A percentile compares a stretch with the other conserved stretches of the same genome.
phyloP scores from a whole-genome alignment of 2,797 vertebrate species.

The Decapterus maruadsi region DNA sequence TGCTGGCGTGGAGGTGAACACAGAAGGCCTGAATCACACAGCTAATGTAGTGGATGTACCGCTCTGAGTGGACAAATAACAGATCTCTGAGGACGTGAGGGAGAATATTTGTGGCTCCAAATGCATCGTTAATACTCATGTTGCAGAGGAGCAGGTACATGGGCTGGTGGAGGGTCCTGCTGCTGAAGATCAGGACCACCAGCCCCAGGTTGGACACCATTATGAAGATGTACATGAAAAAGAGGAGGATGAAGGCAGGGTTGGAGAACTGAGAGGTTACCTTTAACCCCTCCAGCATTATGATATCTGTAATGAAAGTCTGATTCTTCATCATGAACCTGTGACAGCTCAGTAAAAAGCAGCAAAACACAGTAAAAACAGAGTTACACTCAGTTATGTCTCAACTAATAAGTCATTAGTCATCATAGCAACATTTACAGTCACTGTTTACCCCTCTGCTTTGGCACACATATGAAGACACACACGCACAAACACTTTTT shows the following conservation, averaged over 20 bases:
- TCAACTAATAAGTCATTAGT: no score
- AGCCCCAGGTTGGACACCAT: constrained; percentile 72
- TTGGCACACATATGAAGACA: no score
- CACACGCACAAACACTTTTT: no score
- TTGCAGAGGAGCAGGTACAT: constrained; percentile 89
- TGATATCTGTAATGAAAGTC: constrained; percentile 34
- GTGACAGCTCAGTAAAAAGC: no score
- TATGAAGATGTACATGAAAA: constrained; percentile 66
- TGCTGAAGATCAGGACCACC: constrained; percentile 55
- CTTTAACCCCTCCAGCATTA: constrained; percentile 70
- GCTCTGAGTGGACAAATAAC: constrained; percentile 67
- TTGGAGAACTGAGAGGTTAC: constrained; percentile 26
- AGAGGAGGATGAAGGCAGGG: constrained; percentile 60
- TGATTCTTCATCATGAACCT: constrained; percentile 67
- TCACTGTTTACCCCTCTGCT: no score
- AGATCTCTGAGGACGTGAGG: constrained; percentile 83
- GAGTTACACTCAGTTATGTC: no score
- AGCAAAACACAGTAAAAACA: no score
- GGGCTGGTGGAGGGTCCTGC: constrained; percentile 84
- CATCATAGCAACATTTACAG: no score
- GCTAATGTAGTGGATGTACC: constrained; percentile 78
- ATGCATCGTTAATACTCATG: constrained; percentile 81
- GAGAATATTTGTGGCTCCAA: constrained; percentile 41
- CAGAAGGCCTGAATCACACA: constrained; percentile 88
- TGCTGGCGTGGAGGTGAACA: constrained; percentile 82